Evolutionary conservation across 2,888 invertebrate genomes (phyloP).

Genomic region (Brenthis daphne): DNA sequence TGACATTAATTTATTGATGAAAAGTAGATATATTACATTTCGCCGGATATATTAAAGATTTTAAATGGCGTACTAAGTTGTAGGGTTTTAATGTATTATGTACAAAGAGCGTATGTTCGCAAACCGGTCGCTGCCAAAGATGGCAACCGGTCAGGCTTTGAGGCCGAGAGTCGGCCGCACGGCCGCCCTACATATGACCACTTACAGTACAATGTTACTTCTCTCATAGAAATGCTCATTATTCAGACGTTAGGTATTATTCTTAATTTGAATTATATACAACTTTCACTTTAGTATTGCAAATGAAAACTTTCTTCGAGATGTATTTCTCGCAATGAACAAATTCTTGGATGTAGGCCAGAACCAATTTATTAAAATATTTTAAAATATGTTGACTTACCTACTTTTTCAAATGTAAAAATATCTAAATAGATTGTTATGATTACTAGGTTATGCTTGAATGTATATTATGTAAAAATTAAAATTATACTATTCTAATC

Average conservation of each 20-base stretch:
- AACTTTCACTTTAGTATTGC: constrained; percentile 34
- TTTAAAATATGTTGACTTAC: constrained; percentile 9
- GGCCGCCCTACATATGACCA: constrained; percentile 64
- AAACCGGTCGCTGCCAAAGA: constrained; percentile 78
- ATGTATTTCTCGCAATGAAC: constrained; percentile 19
- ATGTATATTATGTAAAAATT: neutral
- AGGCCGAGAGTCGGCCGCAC: constrained; percentile 66
- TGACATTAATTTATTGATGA: constrained; percentile 38
- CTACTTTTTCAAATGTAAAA: neutral
- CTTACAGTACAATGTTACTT: constrained; percentile 46
- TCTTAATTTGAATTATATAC: constrained; percentile 33
- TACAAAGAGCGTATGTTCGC: constrained; percentile 57
- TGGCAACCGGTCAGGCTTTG: constrained; percentile 73
- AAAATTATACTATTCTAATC: neutral
- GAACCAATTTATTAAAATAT: constrained; percentile 19
- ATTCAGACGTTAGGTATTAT: constrained; percentile 32
- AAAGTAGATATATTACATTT: constrained; percentile 54
- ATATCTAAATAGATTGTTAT: neutral
- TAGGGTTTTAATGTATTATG: constrained; percentile 60
- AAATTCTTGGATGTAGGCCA: constrained; percentile 37
- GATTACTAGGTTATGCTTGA: neutral
- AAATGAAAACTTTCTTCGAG: constrained; percentile 35
- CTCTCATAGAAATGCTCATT: constrained; percentile 41
- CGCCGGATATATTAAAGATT: constrained; percentile 45
- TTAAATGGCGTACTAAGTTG: constrained; percentile 17